phyloP scores from a whole-genome alignment of 2,888 invertebrate species.

The Eupeodes latifasciatus region DNA sequence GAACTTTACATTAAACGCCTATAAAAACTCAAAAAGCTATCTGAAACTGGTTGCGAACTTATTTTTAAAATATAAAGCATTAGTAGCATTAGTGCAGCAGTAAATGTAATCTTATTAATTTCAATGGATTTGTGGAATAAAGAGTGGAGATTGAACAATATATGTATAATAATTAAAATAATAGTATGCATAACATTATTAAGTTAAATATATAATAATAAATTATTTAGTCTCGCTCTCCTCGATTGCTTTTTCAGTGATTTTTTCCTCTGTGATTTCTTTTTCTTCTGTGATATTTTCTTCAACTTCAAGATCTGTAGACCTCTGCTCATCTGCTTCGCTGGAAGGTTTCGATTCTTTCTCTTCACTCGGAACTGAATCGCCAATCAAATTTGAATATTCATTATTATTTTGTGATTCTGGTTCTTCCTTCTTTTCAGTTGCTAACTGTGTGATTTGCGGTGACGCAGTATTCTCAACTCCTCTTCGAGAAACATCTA shows the following conservation, averaged over 20 bases:
- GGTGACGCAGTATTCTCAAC: constrained; percentile 21
- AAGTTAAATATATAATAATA: constrained; percentile 48
- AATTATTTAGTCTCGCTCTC: constrained; percentile 72
- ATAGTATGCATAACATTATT: constrained; percentile 34
- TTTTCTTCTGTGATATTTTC: constrained; percentile 8
- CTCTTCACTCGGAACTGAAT: constrained; percentile 19
- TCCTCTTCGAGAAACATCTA: constrained; percentile 35
- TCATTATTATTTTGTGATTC: constrained; percentile 23
- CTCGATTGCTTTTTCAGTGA: constrained; percentile 31
- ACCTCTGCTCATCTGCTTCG: constrained; percentile 36
- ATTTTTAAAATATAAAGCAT: constrained; percentile 5
- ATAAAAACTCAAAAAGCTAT: constrained; percentile 30
- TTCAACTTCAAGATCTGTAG: neutral
- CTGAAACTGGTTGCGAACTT: constrained; percentile 30
- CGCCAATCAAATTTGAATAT: constrained; percentile 31
- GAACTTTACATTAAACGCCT: constrained; percentile 17
- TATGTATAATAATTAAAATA: constrained; percentile 40
- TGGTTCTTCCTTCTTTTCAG: neutral
- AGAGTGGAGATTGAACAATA: constrained; percentile 40
- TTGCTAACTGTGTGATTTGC: neutral
- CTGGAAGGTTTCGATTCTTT: constrained; percentile 28
- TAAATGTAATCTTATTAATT: constrained; percentile 14
- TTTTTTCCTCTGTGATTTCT: neutral
- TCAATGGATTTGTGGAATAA: constrained; percentile 35
- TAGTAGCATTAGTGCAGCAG: constrained; percentile 31